These are phyloP conservation scores for Drosophila elegans DNA, from an alignment of 1,140 invertebrate genomes.

Conservation along the genomic window DNA sequence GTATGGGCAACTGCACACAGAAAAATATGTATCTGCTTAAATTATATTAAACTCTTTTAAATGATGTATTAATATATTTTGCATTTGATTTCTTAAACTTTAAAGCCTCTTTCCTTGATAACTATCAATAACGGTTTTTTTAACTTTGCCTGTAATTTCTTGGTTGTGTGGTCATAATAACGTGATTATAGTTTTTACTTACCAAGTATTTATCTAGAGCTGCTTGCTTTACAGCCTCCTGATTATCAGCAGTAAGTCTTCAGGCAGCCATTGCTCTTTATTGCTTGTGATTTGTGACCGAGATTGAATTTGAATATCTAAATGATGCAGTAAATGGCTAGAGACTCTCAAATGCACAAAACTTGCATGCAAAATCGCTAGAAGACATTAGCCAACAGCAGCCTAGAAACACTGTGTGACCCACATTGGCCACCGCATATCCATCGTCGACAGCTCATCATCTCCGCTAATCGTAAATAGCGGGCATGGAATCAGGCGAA, in stretches of 20 bases:
- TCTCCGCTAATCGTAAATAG: conserved; percentile 35
- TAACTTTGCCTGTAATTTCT: background rate
- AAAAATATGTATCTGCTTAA: background rate
- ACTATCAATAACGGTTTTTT: too few relatives aligned
- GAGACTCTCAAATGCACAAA: background rate
- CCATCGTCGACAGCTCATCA: conserved; percentile 36
- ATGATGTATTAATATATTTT: too few relatives aligned
- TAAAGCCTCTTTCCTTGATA: too few relatives aligned
- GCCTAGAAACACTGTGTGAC: conserved; percentile 58
- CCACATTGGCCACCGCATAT: conserved; percentile 37
- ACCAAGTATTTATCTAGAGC: conserved; percentile 13
- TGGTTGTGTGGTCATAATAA: background rate
- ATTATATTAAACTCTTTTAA: too few relatives aligned
- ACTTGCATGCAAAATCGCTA: background rate
- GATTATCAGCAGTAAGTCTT: background rate
- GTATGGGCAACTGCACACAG: background rate
- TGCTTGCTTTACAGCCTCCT: conserved; percentile 1
- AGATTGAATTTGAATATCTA: conserved; percentile 32
- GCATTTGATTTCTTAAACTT: too few relatives aligned
- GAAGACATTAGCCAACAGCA: conserved; percentile 29
- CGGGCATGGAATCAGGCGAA: conserved; percentile 12
- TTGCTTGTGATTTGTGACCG: conserved; percentile 1
- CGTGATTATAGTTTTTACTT: conserved; percentile 18
- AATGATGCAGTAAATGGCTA: conserved; percentile 9
- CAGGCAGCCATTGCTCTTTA: background rate